Base-by-base conservation (phyloP, 2,113 vertebrate genomes). In the Trematocara zebra region DNA sequence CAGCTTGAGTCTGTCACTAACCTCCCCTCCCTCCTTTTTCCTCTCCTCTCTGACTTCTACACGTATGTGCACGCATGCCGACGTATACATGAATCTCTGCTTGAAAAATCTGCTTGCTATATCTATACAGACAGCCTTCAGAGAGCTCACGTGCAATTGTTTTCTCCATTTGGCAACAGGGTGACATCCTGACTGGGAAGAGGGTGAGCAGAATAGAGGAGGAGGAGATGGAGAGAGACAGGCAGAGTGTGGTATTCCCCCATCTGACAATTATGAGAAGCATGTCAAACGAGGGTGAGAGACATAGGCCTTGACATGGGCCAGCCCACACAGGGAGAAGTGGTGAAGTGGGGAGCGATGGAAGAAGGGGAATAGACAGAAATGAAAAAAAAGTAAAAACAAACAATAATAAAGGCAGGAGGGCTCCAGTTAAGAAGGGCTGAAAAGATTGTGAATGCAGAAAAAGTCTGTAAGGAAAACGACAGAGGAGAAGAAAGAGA, bases 201-300 rank as follows among this genome's bases (percentile, higher is more conserved):
- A 82, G 85, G 79, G 83, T 56, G 90, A 85, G 85, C 44, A 84
- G 80, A 93, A 95, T 91, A 89, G 91, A 80, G 49, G 52, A 54
- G 23, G 81, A 78, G 83, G 78, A 89, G 87, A 94, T 91, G 84
- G 88, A 92, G 89, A 79, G 88, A 90, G 87, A 91, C 88, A 89
- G 84, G 87, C 82, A 79, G 59, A 87, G 89, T 76, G 92, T 83
- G 91, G 93, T 93, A 93, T 94, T 94, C 96, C 94, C 57, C 94
- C 95, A 94, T 95, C 95, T 96, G 96, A 95, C 95, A 96, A 97
- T 98, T 96, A 95, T 95, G 93, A 96, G 96, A 94, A 92, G 96
- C 97, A 96, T 95, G 96, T 97, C 96, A 97, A 96, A 96, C 95
- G 93, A 93, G 95, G 85, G 93, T 91, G 91, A 84, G 91, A 95